Evolutionary conservation across 1,140 invertebrate genomes (phyloP).

Genomic region (Lepidotrigona ventralis): DNA sequence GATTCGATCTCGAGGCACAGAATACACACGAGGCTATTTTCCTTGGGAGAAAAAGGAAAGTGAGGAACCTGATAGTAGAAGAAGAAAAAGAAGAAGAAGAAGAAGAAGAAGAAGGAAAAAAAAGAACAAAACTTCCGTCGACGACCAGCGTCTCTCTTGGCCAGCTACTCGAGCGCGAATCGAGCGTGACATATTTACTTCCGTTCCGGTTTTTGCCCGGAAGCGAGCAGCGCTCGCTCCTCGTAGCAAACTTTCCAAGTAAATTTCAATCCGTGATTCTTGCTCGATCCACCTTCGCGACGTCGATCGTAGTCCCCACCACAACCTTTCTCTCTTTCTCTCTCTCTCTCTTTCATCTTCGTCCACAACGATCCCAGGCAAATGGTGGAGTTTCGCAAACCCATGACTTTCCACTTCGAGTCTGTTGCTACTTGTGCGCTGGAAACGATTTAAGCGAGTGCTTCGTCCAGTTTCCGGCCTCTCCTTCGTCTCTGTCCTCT

Average conservation of each 20-base stretch:
- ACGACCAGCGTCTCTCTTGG: constrained; percentile 10
- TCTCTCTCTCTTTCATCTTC: neutral
- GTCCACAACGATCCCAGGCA: constrained; percentile 25
- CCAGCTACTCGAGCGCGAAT: constrained; percentile 34
- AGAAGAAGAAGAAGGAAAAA: neutral
- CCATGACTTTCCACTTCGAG: constrained; percentile 35
- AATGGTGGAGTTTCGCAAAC: constrained; percentile 21
- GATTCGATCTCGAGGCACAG: neutral
- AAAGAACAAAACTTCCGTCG: neutral
- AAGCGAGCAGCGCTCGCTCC: constrained; percentile 6
- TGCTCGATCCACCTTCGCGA: neutral
- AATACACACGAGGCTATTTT: neutral
- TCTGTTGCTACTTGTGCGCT: constrained; percentile 28
- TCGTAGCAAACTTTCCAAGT: constrained; percentile 45
- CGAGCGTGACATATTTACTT: constrained; percentile 50
- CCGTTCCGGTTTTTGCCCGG: constrained; percentile 33
- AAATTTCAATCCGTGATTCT: constrained; percentile 49
- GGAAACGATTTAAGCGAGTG: constrained; percentile 32
- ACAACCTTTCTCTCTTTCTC: neutral
- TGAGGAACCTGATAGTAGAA: neutral
- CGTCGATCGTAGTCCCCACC: neutral
- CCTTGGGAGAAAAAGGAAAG: neutral
- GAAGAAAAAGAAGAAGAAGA: neutral
- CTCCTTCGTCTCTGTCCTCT: too few relatives aligned
- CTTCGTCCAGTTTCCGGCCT: neutral